Percentiles rank a stretch among this genome's conserved stretches.
Conservation (phyloP, 2,113 vertebrate genomes). For the Centropus unirufus region DNA sequence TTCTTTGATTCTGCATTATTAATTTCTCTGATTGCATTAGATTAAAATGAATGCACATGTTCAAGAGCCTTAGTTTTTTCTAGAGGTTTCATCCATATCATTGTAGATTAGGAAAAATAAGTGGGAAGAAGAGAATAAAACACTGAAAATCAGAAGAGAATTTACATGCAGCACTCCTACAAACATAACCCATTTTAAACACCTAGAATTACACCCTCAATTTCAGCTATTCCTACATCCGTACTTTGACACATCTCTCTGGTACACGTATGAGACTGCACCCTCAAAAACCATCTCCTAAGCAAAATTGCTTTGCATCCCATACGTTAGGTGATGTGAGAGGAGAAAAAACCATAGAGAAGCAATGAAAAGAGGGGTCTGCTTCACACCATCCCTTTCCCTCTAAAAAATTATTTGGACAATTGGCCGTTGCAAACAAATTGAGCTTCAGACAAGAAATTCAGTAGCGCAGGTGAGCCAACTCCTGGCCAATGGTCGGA, state of each 20-base stretch:
- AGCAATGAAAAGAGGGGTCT: background rate
- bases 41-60: background rate
- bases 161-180: background rate
- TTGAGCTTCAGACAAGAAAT: background rate
- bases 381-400: background rate
- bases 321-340: fast-evolving
- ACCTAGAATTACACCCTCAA: background rate
- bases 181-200: background rate
- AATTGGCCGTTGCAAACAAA: background rate
- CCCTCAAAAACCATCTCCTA: background rate
- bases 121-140: background rate
- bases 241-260: background rate
- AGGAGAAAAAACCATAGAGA: background rate
- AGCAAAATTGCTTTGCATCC: background rate
- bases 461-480: background rate
- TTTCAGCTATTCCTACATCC: background rate
- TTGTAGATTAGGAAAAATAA: background rate
- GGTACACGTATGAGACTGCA: background rate
- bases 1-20: background rate
- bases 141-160: background rate
- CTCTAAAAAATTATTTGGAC: background rate
- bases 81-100: background rate
- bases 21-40: background rate
- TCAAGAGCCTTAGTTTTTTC: background rate
- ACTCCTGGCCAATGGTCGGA: background rate